Evolutionary conservation across 1,140 invertebrate species (phyloP), one percentile per base, ranked within the genome.

Genomic region (Aphis gossypii): DNA sequence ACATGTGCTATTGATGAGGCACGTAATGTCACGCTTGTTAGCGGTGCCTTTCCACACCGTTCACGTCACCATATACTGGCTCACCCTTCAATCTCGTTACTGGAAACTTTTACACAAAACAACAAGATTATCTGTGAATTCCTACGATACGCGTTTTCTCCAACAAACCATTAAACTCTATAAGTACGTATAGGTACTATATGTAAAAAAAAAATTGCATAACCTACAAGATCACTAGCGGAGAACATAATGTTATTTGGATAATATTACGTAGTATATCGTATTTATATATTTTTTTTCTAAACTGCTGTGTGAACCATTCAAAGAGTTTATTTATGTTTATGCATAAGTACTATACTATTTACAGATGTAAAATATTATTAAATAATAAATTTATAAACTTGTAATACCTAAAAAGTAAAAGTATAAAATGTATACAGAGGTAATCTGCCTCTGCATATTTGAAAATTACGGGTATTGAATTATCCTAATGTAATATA

Each of bases 1-100:
- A 89, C 87, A 56, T 56, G 87, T 89, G 87, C 87, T 56, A 56
- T 89, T 89, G 87, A 89, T 89, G 87, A 56, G 87, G 87, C 87
- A 89, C 51, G 87, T 89, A 56, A 51, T 38, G 87, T 89, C 87
- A 89, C 87, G 51, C 87, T 89, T 89, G 87, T 89, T 89, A 56
- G 87, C 21, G 5, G 46, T 1, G 23, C 14, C 30, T 14, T n/a
- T 30, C 48, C 46, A 38, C 7, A 48, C 30, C 86, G 38, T 87
- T 86, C 38, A 51, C 44, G 6, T 48, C 30, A 30, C 86, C 30
- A 30, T 87, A 48, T 87, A 48, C 86, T 30, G 14, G 30, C 48
- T 87, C 44, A 48, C 86, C 44, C 86, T 87, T 48, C 41, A 25
- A 86, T 84, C 35, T 84, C 84, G 41, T 86, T 86, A 86, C 41